A percentile compares a stretch with the other conserved stretches of the same genome.
Conservation (phyloP, 2,113 vertebrate genomes). For the Chaenogobius annularis region DNA sequence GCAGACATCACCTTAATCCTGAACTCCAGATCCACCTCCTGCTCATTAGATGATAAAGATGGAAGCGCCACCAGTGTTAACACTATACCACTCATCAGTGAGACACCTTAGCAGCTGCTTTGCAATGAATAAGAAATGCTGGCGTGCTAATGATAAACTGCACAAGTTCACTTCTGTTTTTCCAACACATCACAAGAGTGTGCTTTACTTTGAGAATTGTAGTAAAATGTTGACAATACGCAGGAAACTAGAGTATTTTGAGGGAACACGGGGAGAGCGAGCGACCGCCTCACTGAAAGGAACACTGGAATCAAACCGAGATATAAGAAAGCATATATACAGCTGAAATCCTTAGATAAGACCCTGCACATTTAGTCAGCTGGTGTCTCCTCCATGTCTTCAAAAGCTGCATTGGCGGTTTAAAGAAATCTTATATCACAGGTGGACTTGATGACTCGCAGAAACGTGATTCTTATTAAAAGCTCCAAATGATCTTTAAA, state of each 20-base stretch:
- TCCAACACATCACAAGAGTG: background rate
- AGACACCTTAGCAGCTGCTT: background rate
- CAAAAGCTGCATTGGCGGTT: slow-evolving; percentile 4
- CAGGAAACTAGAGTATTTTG: too few species aligned
- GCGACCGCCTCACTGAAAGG: background rate
- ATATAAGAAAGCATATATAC: background rate
- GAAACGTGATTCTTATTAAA: slow-evolving; percentile 29
- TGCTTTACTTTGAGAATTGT: slow-evolving; percentile 6
- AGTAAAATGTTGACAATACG: too few species aligned
- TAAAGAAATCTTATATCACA: background rate
- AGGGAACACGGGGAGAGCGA: background rate
- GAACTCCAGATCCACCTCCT: slow-evolving; percentile 8
- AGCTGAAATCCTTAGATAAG: too few species aligned
- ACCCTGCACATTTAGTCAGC: background rate
- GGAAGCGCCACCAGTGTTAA: background rate
- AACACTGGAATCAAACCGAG: background rate
- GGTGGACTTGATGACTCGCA: slow-evolving; percentile 1
- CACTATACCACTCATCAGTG: background rate
- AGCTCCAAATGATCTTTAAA: slow-evolving; percentile 5
- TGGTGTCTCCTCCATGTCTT: background rate
- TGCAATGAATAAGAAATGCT: background rate
- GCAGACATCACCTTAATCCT: slow-evolving; percentile 10
- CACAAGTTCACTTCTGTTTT: background rate
- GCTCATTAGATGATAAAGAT: slow-evolving; percentile 27
- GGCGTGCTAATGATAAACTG: slow-evolving; percentile 6